Conservation (phyloP, 2,113 vertebrate genomes). For the Fulica atra region DNA sequence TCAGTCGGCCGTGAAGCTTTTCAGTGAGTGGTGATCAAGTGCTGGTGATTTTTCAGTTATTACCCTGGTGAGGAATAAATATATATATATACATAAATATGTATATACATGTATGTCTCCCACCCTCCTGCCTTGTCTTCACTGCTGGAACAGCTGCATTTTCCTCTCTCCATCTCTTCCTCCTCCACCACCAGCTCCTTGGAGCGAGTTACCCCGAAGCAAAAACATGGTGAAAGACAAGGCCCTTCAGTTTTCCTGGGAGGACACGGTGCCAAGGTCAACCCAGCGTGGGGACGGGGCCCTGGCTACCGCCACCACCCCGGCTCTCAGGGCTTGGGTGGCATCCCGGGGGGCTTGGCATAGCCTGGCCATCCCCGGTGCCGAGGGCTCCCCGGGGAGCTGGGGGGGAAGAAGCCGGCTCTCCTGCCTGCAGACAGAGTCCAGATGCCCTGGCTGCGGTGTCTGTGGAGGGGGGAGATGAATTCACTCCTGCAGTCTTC, state of each 20-base stretch:
- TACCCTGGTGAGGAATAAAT: neutral
- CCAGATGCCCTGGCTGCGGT: conserved; percentile 49
- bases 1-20: neutral
- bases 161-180: neutral
- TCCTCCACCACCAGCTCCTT: fast-evolving
- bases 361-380: neutral
- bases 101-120: neutral
- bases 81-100: neutral
- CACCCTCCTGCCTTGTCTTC: neutral
- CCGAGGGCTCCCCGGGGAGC: neutral
- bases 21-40: neutral
- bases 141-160: neutral
- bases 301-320: neutral
- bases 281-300: neutral
- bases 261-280: conserved; percentile 22
- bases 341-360: neutral
- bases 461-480: conserved; percentile 50
- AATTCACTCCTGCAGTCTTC: conserved; percentile 36
- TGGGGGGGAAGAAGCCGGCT: neutral
- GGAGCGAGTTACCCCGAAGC: neutral
- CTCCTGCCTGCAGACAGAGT: conserved; percentile 32
- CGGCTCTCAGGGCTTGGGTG: fast-evolving
- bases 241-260: conserved; percentile 22
- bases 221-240: neutral
- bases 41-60: neutral